phyloP scores from a whole-genome alignment of 2,888 invertebrate genomes.

The Drosophila atripex region DNA sequence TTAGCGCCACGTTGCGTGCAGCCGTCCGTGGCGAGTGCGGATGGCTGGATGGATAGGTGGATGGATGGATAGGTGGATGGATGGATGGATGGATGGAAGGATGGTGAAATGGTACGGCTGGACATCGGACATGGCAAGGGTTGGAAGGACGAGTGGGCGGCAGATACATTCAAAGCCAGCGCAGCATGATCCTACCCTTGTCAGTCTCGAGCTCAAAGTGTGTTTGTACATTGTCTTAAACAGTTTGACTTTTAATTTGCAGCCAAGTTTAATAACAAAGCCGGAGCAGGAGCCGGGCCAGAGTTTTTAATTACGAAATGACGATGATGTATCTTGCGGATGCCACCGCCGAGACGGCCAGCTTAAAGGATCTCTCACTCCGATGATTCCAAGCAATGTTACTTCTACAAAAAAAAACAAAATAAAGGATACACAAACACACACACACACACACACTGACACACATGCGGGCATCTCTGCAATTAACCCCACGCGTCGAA shows the following conservation, averaged over 20 bases:
- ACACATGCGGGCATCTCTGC: constrained; percentile 37
- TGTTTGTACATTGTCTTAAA: constrained; percentile 76
- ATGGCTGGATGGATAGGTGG: constrained; percentile 47
- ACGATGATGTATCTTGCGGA: constrained; percentile 26
- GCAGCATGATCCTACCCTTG: constrained; percentile 64
- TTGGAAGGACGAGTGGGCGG: constrained; percentile 51
- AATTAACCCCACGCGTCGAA: constrained; percentile 77
- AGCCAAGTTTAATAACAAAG: constrained; percentile 58
- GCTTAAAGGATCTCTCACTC: constrained; percentile 50
- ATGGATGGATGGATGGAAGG: constrained; percentile 29
- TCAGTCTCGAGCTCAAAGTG: constrained; percentile 61
- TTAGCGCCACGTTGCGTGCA: constrained; percentile 77
- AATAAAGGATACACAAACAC: background rate
- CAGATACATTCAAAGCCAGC: constrained; percentile 58
- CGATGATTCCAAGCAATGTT: constrained; percentile 5
- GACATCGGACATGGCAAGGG: constrained; percentile 63
- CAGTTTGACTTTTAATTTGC: constrained; percentile 80
- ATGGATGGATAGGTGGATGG: constrained; percentile 34
- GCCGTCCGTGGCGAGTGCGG: constrained; percentile 60
- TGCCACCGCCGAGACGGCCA: constrained; percentile 6
- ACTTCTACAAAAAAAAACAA: constrained; percentile 1
- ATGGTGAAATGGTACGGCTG: constrained; percentile 22
- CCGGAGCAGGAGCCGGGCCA: constrained; percentile 22
- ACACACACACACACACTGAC: background rate
- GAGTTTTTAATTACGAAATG: constrained; percentile 67